These are phyloP conservation scores for Catagonus wagneri DNA, from an alignment of 2,113 vertebrate species.

Conservation along the genomic window DNA sequence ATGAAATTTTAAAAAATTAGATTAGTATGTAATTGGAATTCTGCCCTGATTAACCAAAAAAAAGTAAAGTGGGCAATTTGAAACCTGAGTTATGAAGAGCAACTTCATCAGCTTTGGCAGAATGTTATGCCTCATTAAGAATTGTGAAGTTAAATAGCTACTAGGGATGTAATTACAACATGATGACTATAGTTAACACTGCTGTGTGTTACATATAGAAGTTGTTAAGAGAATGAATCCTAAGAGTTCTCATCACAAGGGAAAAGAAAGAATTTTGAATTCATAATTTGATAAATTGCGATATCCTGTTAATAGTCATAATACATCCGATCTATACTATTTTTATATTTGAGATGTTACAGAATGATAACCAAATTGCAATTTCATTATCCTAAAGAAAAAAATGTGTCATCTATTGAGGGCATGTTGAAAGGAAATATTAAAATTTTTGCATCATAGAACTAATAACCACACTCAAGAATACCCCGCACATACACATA, in stretches of 20 bases:
- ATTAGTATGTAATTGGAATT: not conserved
- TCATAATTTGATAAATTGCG: not conserved
- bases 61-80: not conserved
- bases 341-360: constrained; percentile 12
- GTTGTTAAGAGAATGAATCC: not conserved
- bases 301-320: not conserved
- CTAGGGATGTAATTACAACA: not conserved
- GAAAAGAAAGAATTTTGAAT: not conserved
- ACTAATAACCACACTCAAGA: not conserved
- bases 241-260: not conserved
- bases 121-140: not conserved
- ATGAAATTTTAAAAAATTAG: not conserved
- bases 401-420: not conserved
- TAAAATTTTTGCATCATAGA: not conserved
- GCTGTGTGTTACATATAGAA: not conserved
- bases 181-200: not conserved
- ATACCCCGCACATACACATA: not conserved
- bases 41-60: not conserved
- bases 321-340: not conserved
- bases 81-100: not conserved
- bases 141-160: not conserved
- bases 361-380: not conserved
- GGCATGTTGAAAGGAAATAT: not conserved
- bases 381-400: not conserved
- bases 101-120: not conserved